Evolutionary conservation across 2,113 vertebrate genomes (phyloP), one percentile per base, ranked within the genome.

Genomic region (Myrmecophaga tridactyla): DNA sequence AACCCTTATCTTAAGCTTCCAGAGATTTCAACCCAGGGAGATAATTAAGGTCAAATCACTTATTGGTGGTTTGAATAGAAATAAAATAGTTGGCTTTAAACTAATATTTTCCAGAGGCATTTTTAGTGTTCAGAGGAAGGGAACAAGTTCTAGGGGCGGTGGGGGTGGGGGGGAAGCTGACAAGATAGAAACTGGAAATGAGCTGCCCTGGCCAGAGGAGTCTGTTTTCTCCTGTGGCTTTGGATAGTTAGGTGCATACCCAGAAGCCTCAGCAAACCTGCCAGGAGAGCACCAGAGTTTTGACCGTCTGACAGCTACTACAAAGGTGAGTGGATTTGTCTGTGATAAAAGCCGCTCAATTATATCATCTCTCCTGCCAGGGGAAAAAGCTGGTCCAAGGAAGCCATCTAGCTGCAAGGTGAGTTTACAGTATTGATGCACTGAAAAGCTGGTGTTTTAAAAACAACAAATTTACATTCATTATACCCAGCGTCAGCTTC

Each of bases 321-420:
- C 36, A 39, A 92, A 95, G 91, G 46, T 2, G 15, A 62, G 73
- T 53, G 21, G 63, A 25, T 77, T 34, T 62, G 62, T 89, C 14
- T 58, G 41, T 2, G 63, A n/a, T 36, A 27, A 63, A 97, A 96
- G 69, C 21, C 72, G 0, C 36, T 90, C 25, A 0, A 0, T 11
- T 29, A 39, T 70, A 67, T 1, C 36, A 1, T 60, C 48, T 34
- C 15, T 39, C 53, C 39, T 17, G 91, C 94, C 70, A 11, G 20
- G 10, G 34, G 81, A 86, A 77, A 81, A 82, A 67, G 31, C 20
- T 95, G 34, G 23, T 80, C 58, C 69, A 6, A 94, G 67, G 29
- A 94, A 95, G 82, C 86, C 93, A 48, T 9, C 93, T 95, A 91
- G 92, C 87, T 97, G 87, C 82, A 89, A 97, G 95, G 87, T 81